Evolutionary conservation across 1,140 invertebrate species (phyloP), one percentile per base, ranked within the genome.

Genomic region (Lepidurus couesii): DNA sequence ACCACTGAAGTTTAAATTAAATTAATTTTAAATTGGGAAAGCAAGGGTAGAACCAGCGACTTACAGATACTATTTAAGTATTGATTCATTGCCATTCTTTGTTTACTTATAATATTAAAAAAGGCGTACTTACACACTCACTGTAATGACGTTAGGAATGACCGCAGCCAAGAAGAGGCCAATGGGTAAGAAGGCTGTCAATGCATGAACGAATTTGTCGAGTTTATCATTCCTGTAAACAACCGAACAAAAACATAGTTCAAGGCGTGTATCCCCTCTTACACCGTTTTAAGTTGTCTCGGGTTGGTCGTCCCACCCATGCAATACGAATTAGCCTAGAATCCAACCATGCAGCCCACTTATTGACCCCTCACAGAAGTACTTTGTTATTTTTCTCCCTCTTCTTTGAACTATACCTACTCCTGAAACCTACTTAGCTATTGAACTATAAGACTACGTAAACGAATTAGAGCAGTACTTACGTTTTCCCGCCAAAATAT

Each of bases 151-250:
- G 75, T 83, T 86, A 5, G 88, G 88, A 0, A 88, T 88, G 45
- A 89, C 82, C 0, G 88, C 88, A 24, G 88, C 88, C 42, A 89
- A 84, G 79, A 89, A 85, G 44, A 89, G 82, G 0, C 88, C 88
- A 13, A 88, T 86, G 0, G 88, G 88, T 74, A 89, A 84, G 80
- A 88, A 84, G 26, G 88, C 86, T 5, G 87, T 86, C 75, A 88
- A 82, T 80, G 89, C 83, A 77, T 86, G 44, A 8, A 80, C 73
- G 73, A 80, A 80, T 16, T 45, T 47, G 65, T 77, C 76, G 8
- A 79, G 75, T 74, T 80, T 80, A 21, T 77, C 79, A 74, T 78
- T 76, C 26, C 79, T 80, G 79, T 73, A 76, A 73, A 43, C 34
- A 34, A 34, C 3, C 34, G 34, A 34, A 34, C 34, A 26, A 45